phyloP scores from a whole-genome alignment of 2,113 vertebrate species.

The Atrichornis clamosus region DNA sequence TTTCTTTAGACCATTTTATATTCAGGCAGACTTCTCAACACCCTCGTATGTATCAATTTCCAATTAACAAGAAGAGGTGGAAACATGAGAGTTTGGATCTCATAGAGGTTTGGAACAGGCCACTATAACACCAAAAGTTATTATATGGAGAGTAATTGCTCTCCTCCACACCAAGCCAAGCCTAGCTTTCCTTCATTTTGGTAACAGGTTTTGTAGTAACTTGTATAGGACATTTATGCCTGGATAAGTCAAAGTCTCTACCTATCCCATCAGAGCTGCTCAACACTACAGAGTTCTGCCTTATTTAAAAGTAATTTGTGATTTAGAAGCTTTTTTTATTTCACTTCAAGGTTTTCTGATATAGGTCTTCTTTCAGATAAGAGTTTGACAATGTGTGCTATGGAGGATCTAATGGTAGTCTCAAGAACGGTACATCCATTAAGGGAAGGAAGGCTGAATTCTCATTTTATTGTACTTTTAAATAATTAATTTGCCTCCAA shows the following conservation, averaged over 20 bases:
- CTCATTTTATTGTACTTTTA: slow-evolving; percentile 54
- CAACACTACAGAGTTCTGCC: background rate
- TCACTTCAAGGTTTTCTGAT: background rate
- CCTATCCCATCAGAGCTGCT: background rate
- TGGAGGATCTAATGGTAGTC: background rate
- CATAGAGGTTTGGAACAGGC: background rate
- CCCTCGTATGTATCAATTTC: slow-evolving; percentile 5
- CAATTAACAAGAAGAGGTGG: slow-evolving; percentile 2
- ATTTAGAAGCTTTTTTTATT: background rate
- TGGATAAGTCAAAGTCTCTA: background rate
- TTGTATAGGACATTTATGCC: background rate
- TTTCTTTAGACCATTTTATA: slow-evolving; percentile 26
- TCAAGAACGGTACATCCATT: background rate
- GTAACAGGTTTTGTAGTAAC: background rate
- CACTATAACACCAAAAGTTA: background rate
- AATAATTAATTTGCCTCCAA: slow-evolving; percentile 63
- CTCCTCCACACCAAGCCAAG: background rate
- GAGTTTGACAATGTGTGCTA: background rate
- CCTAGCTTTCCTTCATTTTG: background rate
- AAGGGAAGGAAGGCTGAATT: slow-evolving; percentile 31
- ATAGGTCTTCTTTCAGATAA: background rate
- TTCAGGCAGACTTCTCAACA: background rate
- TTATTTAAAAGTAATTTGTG: background rate
- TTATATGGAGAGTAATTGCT: background rate
- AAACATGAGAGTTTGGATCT: background rate